These are phyloP conservation scores for Gorilla gorilla DNA, from an alignment of 2,113 vertebrate species.

Conservation along the genomic window DNA sequence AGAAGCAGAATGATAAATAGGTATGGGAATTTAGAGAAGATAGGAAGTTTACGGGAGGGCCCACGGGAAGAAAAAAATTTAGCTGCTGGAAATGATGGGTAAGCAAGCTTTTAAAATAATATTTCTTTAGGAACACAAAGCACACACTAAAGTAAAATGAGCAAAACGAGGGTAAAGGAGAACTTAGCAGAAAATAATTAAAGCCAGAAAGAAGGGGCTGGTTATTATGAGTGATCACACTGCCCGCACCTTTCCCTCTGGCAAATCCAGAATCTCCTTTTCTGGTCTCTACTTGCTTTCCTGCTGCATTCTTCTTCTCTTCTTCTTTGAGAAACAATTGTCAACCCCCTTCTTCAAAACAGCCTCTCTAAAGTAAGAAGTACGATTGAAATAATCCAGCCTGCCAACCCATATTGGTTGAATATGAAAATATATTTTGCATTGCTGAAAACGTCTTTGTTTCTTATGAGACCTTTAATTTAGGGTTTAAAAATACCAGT, in stretches of 20 bases:
- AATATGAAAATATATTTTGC: not conserved
- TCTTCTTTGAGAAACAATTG: not conserved
- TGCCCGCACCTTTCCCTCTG: not conserved
- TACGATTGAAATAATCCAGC: not conserved
- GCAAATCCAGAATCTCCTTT: not conserved
- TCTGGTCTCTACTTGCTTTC: not conserved
- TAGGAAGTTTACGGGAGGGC: not conserved
- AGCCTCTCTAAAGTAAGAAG: not conserved
- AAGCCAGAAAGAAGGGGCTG: not conserved
- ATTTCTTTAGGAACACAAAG: not conserved
- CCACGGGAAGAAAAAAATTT: not conserved
- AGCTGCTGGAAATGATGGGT: not conserved
- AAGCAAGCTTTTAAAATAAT: not conserved
- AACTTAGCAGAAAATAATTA: not conserved
- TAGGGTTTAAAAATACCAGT: not conserved
- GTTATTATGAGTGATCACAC: not conserved
- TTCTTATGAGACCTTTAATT: not conserved
- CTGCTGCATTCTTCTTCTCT: not conserved
- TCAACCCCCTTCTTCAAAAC: not conserved
- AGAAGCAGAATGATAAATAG: not conserved
- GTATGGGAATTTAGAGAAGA: not conserved
- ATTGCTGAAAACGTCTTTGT: not conserved
- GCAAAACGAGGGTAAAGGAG: accelerated
- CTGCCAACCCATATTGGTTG: not conserved
- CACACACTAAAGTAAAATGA: not conserved